Percentiles rank a stretch among this genome's conserved stretches.
These are phyloP conservation scores for Neosalanx taihuensis DNA, from an alignment of 2,797 vertebrate species.

Conservation along the genomic window DNA sequence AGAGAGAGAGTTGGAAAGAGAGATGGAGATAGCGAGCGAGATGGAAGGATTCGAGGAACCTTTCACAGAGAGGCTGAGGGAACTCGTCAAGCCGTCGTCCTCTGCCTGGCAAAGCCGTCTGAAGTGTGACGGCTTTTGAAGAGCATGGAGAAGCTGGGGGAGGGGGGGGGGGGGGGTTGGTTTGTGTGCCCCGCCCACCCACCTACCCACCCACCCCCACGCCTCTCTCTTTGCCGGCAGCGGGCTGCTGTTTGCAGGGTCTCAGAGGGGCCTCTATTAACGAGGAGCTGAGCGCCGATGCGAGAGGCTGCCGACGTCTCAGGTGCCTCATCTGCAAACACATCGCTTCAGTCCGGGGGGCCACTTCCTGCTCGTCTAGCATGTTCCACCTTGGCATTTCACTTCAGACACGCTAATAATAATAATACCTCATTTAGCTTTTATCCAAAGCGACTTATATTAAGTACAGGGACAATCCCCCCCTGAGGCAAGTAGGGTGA, in stretches of 20 bases:
- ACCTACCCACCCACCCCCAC: no score
- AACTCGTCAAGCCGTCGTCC: slow-evolving; percentile 49
- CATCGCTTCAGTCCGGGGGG: no score
- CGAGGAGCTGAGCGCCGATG: slow-evolving; percentile 43
- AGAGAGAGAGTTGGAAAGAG: slow-evolving; percentile 40
- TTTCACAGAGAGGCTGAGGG: slow-evolving; percentile 67
- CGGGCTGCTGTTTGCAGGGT: slow-evolving; percentile 65
- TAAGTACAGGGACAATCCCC: no score
- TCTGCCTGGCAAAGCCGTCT: slow-evolving; percentile 61
- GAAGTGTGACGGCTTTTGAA: slow-evolving; percentile 69
- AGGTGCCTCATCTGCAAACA: neutral
- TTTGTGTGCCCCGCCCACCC: no score
- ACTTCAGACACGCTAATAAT: neutral
- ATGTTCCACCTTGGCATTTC: neutral
- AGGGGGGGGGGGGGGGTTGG: slow-evolving; percentile 32
- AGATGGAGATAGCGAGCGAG: slow-evolving; percentile 49
- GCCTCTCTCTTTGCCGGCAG: slow-evolving; percentile 61
- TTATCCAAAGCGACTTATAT: no score
- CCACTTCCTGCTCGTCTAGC: neutral
- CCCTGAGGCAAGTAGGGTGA: no score
- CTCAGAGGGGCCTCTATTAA: slow-evolving; percentile 59
- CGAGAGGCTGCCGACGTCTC: neutral
- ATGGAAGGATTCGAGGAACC: slow-evolving; percentile 58
- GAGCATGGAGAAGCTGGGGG: slow-evolving; percentile 39
- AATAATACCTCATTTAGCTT: no score